Conservation (phyloP, 2,113 vertebrate species). For the Mastomys natalensis region DNA sequence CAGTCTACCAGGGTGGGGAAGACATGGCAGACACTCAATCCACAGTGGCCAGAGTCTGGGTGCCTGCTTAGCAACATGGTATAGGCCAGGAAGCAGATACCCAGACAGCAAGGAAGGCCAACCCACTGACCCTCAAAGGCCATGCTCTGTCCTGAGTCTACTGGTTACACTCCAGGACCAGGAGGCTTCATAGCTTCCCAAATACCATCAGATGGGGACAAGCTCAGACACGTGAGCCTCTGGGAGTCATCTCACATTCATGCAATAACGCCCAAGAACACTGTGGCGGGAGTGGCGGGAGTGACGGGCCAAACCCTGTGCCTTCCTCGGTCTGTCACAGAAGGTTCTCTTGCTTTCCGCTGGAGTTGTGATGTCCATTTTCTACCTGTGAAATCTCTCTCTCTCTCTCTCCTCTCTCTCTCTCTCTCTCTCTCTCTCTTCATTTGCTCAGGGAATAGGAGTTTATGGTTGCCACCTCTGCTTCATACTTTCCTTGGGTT, state of each 20-base stretch:
- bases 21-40: neutral
- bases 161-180: neutral
- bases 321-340: neutral
- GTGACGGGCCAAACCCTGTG: neutral
- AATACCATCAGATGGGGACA: neutral
- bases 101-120: neutral
- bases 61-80: neutral
- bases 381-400: neutral
- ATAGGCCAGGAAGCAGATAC: neutral
- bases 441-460: neutral
- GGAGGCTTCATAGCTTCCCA: neutral
- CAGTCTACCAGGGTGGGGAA: neutral
- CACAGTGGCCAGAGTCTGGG: neutral
- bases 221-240: neutral
- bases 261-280: neutral
- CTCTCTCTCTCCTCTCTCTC: too few relatives aligned
- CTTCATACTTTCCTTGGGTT: neutral
- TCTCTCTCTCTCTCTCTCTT: neutral
- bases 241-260: neutral
- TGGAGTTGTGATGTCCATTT: neutral
- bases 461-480: neutral
- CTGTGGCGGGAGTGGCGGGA: rapidly evolving
- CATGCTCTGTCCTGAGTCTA: neutral
- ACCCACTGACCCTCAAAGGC: neutral
- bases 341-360: neutral